Conservation (phyloP, 1,140 invertebrate species). For the Rhyacophila brunnea region DNA sequence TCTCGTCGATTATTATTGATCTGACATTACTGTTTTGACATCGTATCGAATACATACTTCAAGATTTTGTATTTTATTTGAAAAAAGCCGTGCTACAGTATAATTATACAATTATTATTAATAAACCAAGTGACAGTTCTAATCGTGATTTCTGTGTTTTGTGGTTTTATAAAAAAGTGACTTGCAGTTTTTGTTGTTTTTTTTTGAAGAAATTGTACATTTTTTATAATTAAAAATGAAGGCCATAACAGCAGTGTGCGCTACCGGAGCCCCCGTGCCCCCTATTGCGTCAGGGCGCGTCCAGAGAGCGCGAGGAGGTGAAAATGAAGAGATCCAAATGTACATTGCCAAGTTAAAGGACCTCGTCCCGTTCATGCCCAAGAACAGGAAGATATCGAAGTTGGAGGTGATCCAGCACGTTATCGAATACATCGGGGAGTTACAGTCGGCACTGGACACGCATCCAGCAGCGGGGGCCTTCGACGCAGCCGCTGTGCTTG, state of each 20-base stretch:
- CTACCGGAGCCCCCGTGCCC: conserved; percentile 62
- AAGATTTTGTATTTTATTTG: too few relatives aligned
- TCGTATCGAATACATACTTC: too few relatives aligned
- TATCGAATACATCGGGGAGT: conserved; percentile 95
- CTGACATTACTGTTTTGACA: conserved; percentile 21
- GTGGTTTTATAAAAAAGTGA: conserved; percentile 17
- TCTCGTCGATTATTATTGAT: conserved; percentile 30
- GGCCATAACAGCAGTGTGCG: conserved; percentile 65
- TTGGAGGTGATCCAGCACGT: conserved; percentile 94
- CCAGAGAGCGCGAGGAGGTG: conserved; percentile 67
- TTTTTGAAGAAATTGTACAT: neutral
- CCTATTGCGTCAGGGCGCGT: conserved; percentile 64
- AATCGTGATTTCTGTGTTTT: conserved; percentile 19
- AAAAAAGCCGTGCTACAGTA: neutral
- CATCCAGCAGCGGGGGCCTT: conserved; percentile 62
- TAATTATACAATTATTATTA: neutral
- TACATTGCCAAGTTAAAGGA: conserved; percentile 89
- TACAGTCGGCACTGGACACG: conserved; percentile 83
- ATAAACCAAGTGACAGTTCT: neutral
- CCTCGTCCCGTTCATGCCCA: conserved; percentile 83
- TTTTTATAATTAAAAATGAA: conserved; percentile 57
- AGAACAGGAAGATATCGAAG: conserved; percentile 85
- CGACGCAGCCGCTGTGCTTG: conserved; percentile 61
- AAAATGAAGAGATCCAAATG: conserved; percentile 90
- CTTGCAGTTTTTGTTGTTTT: conserved; percentile 16